Base-by-base conservation (phyloP, 2,888 invertebrate species). In the Drosophila testacea region DNA sequence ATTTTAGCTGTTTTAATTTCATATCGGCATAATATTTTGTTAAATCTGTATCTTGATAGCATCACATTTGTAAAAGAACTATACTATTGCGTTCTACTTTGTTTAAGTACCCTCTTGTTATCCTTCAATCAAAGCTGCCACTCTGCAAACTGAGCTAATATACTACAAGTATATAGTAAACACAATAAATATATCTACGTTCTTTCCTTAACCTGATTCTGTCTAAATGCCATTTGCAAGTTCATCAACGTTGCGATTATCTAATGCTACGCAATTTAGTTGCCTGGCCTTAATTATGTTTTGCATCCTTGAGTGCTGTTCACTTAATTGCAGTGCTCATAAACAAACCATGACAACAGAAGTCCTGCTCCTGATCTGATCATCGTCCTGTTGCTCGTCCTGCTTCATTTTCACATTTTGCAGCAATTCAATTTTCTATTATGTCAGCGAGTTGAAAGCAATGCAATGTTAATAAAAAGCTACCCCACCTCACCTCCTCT, bases 391-490 rank as follows among this genome's bases (percentile, higher is more conserved):
- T 9, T 28, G 4, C 22, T 32, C 4, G 5, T 4, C 39, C 32
- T 16, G 22, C 34, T 42, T 34, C 38, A 36, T 34, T 22, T 46
- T 41, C 13, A 57, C 59, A 51, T 22, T 64, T 60, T 27, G 54
- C 55, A 83, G 88, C 90, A 85, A 89, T 89, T 89, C 80, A 83
- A 88, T 89, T 85, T 86, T 86, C 79, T 76, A 86, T 86, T 85
- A 80, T 88, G 85, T 80, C 83, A 71, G 76, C 73, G 67, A 84
- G 87, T 77, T 80, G 81, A 73, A 77, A 73, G 83, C 83, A 89
- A 67, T 89, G 83, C 84, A 83, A 83, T 87, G 89, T 83, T 83
- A 83, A 88, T 88, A 88, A 85, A 88, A 78, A 72, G 46, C 7
- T 34, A 7, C n/a, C 10, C 9, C 16, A 10, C 11, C 28, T 10